phyloP scores from a whole-genome alignment of 2,888 invertebrate species.

The Lottia gigantea region DNA sequence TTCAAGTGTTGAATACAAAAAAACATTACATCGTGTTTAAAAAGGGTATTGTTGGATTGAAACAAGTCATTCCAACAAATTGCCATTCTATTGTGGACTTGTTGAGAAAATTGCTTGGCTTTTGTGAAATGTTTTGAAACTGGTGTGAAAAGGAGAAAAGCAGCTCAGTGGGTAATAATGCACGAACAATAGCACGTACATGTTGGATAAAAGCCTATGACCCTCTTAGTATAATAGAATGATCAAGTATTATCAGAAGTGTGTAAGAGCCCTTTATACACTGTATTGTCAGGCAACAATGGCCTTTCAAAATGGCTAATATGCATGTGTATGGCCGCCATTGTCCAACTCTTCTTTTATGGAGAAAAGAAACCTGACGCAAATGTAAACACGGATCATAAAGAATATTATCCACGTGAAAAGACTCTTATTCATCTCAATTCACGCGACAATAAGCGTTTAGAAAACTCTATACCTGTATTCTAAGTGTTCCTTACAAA shows the following conservation, averaged over 20 bases:
- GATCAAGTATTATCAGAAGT: not conserved
- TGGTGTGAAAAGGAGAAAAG: slow-evolving; percentile 3
- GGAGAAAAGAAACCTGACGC: not conserved
- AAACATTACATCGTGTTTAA: not conserved
- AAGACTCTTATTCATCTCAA: slow-evolving; percentile 7
- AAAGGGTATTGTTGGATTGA: not conserved
- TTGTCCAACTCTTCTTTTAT: slow-evolving; percentile 1
- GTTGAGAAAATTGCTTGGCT: slow-evolving; percentile 1
- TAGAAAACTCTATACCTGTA: slow-evolving; percentile 9
- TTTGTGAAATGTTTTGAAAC: slow-evolving; percentile 4
- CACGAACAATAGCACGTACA: slow-evolving; percentile 5
- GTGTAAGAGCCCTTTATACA: too few relatives aligned
- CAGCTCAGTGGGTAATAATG: not conserved
- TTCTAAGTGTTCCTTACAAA: slow-evolving; percentile 4
- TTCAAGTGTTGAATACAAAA: not conserved
- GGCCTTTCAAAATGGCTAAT: not conserved
- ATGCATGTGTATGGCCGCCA: slow-evolving; percentile 3
- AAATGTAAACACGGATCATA: slow-evolving; percentile 1
- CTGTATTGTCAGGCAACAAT: too few relatives aligned
- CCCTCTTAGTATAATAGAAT: slow-evolving; percentile 1
- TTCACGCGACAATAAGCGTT: slow-evolving; percentile 8
- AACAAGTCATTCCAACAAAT: slow-evolving; percentile 10
- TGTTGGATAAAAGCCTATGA: slow-evolving; percentile 3
- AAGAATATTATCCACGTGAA: not conserved
- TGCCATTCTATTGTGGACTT: slow-evolving; percentile 3